These are phyloP conservation scores for Cyclophora punctaria DNA, from an alignment of 2,888 invertebrate genomes.

Conservation along the genomic window DNA sequence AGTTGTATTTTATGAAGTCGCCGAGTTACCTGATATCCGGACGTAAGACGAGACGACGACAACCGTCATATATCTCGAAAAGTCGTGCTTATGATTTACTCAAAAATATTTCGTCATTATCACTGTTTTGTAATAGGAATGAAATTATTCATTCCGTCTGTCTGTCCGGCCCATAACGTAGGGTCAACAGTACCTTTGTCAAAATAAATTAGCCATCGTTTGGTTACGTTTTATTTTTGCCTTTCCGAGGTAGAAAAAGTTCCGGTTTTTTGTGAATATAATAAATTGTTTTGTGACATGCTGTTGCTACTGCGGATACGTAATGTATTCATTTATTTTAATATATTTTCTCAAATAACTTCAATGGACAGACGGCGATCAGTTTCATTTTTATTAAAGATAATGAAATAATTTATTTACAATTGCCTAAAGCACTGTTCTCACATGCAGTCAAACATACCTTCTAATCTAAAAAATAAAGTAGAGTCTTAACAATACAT, in stretches of 20 bases:
- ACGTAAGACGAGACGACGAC: constrained; percentile 19
- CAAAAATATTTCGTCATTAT: constrained; percentile 2
- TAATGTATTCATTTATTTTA: too few relatives aligned
- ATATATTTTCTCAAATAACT: too few relatives aligned
- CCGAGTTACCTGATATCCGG: constrained; percentile 20
- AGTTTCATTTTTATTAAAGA: too few relatives aligned
- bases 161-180: constrained; percentile 12
- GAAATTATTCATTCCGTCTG: constrained; percentile 21
- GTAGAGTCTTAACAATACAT: too few relatives aligned
- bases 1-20: constrained; percentile 13
- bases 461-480: too few relatives aligned
- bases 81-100: constrained; percentile 13
- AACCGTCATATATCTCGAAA: neutral
- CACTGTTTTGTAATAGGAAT: constrained; percentile 12
- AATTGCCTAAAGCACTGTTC: too few relatives aligned
- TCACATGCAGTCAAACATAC: too few relatives aligned
- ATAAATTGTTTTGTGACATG: too few relatives aligned
- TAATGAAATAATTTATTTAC: too few relatives aligned
- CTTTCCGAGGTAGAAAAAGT: constrained; percentile 3
- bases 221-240: constrained; percentile 16
- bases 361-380: too few relatives aligned
- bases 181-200: constrained; percentile 23
- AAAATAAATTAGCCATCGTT: constrained; percentile 24
- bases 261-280: too few relatives aligned
- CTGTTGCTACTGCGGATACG: too few relatives aligned